phyloP scores from a whole-genome alignment of 2,888 invertebrate genomes.

The Sinodicranocentrus sp. region DNA sequence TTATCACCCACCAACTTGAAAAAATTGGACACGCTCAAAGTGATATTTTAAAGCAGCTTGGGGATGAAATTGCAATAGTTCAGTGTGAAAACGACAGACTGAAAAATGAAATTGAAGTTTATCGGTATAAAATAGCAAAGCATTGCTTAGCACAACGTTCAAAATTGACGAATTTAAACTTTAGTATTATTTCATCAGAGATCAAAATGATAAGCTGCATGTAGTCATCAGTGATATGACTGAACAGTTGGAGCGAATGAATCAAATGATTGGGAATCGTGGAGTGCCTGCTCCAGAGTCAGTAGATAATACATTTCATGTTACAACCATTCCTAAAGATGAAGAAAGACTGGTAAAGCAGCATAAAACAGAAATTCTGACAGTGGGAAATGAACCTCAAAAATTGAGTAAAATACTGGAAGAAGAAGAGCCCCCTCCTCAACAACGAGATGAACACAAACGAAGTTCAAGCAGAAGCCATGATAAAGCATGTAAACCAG shows the following conservation, averaged over 20 bases:
- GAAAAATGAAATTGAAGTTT: slow-evolving; percentile 41
- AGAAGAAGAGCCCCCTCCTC: too few species aligned
- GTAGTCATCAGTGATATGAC: slow-evolving; percentile 55
- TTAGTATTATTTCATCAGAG: slow-evolving; percentile 22
- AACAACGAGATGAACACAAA: too few species aligned
- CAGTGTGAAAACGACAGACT: slow-evolving; percentile 63
- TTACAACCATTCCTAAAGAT: too few species aligned
- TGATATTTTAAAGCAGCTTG: slow-evolving; percentile 60
- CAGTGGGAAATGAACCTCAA: too few species aligned
- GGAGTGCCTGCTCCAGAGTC: not conserved
- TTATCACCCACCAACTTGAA: slow-evolving; percentile 67
- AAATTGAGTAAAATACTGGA: too few species aligned
- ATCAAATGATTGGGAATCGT: slow-evolving; percentile 47
- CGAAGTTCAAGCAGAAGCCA: too few species aligned
- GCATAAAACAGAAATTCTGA: too few species aligned
- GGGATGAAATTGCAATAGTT: slow-evolving; percentile 53
- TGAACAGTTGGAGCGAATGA: slow-evolving; percentile 54
- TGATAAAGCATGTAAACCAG: too few species aligned
- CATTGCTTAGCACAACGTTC: too few species aligned
- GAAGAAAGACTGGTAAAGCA: too few species aligned
- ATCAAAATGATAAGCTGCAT: slow-evolving; percentile 52
- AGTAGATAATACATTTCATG: too few species aligned
- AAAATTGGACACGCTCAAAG: slow-evolving; percentile 69
- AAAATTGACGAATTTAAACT: too few species aligned
- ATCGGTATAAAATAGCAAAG: slow-evolving; percentile 58